Conservation (phyloP, 2,113 vertebrate species). For the Lanius collurio region DNA sequence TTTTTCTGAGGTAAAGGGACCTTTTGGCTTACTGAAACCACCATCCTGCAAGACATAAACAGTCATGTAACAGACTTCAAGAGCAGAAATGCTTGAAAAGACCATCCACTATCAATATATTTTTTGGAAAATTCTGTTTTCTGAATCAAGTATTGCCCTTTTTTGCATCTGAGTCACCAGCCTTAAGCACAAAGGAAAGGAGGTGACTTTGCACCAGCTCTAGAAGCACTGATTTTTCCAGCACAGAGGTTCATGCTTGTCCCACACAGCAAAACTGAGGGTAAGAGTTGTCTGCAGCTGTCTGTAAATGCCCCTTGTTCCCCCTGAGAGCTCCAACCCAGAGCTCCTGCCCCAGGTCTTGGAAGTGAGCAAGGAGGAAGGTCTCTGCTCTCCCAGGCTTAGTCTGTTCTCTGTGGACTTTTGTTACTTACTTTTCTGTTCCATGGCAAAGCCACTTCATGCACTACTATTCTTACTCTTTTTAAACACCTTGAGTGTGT, state of each 20-base stretch:
- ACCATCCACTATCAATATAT: background rate
- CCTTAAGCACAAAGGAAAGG: background rate
- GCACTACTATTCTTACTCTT: background rate
- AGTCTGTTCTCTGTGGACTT: background rate
- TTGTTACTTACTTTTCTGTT: background rate
- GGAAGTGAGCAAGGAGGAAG: background rate
- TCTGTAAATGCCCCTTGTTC: background rate
- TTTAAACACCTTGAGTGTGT: background rate
- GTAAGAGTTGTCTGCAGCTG: background rate
- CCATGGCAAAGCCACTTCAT: background rate
- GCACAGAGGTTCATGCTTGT: background rate
- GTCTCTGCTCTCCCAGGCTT: background rate
- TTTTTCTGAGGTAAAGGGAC: background rate
- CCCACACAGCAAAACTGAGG: background rate
- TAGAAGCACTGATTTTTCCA: background rate
- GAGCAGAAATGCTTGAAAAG: background rate
- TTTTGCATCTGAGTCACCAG: background rate
- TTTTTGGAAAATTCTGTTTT: background rate
- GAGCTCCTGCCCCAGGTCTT: background rate
- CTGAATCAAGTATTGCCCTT: background rate
- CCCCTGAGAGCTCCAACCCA: rapidly evolving
- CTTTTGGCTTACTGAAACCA: background rate
- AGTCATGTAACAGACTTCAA: background rate
- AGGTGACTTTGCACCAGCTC: background rate
- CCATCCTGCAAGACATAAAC: background rate